Percentiles rank a stretch among this genome's conserved stretches.
phyloP scores from a whole-genome alignment of 53 echinoderm and acorn worm genomes.

The Holothuria scabra region DNA sequence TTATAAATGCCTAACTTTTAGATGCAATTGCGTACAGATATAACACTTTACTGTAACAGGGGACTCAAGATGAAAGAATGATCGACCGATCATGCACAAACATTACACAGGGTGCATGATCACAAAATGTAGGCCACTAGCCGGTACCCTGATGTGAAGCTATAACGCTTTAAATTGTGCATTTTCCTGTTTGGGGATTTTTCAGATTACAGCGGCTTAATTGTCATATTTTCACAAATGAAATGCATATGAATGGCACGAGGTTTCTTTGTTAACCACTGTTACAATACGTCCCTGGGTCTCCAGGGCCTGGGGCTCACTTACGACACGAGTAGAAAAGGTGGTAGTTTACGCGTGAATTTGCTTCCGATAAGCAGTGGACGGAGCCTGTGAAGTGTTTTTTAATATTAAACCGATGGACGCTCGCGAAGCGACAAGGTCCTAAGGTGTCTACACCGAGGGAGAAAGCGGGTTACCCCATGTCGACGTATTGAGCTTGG shows the following conservation, averaged over 20 bases:
- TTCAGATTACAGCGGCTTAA: slow-evolving; percentile 18
- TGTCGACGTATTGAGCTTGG: neutral
- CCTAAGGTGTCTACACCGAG: neutral
- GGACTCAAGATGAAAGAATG: too few species aligned
- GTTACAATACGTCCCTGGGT: slow-evolving; percentile 1
- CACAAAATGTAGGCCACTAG: too few species aligned
- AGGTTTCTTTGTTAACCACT: slow-evolving; percentile 40
- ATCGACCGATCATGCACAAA: too few species aligned
- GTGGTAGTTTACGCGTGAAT: slow-evolving; percentile 17
- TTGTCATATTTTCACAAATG: slow-evolving; percentile 20
- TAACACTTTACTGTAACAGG: too few species aligned
- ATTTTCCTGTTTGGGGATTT: slow-evolving; percentile 9
- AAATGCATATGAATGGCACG: slow-evolving; percentile 39
- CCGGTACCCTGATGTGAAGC: too few species aligned
- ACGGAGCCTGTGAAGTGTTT: neutral
- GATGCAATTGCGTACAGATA: too few species aligned
- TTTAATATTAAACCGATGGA: slow-evolving; percentile 28
- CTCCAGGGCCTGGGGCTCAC: slow-evolving; percentile 29
- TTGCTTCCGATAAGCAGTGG: slow-evolving; percentile 11
- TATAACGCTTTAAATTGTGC: too few species aligned
- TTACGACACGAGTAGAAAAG: slow-evolving; percentile 14
- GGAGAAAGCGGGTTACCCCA: neutral
- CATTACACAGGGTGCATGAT: too few species aligned
- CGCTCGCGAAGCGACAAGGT: slow-evolving; percentile 32
- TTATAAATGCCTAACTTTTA: too few species aligned